Base-by-base conservation (phyloP, 2,113 vertebrate species). In the Urocolius indicus region DNA sequence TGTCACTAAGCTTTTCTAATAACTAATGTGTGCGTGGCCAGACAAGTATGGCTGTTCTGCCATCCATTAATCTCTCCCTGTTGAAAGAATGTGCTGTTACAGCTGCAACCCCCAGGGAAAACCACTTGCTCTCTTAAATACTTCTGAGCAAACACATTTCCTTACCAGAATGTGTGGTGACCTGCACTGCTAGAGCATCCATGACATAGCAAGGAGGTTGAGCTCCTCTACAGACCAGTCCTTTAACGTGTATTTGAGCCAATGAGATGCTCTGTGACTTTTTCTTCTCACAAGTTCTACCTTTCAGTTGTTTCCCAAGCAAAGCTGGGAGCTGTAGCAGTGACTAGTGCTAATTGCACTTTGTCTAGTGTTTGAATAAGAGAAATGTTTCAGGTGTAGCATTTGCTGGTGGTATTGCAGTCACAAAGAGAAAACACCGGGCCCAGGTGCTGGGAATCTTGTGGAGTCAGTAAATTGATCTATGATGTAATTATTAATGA, bases 91-190 rank as follows among this genome's bases (percentile, higher is more conserved):
- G 68, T 29, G 13, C 75, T 41, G 12, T 52, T 93, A 74, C 83
- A 85, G 83, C 87, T 93, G 84, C 82, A 93, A 14, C 21, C 61
- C 68, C 73, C 57, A 63, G 88, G 83, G 94, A 67, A 95, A 95
- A 87, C 48, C 84, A 87, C 58, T 36, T 1, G 0, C 10, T 32
- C 38, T 46, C 55, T 48, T 20, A 94, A 93, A 63, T 86, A 84
- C 65, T 95, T 95, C 90, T 69, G 55, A 90, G 71, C 59, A 62
- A 86, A 84, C 72, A 94, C 75, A 79, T 91, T 77, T 86, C 76
- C 52, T 74, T 55, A 87, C 15, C 58, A 51, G 65, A 85, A 75
- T 4, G 26, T 9, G 23, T 6, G 24, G 81, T 34, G 79, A 77
- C 67, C 48, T 83, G 58, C 38, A 22, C 52, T 67, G 32, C 41